Conservation (phyloP, 2,113 vertebrate species). For the Rhipidura dahli region DNA sequence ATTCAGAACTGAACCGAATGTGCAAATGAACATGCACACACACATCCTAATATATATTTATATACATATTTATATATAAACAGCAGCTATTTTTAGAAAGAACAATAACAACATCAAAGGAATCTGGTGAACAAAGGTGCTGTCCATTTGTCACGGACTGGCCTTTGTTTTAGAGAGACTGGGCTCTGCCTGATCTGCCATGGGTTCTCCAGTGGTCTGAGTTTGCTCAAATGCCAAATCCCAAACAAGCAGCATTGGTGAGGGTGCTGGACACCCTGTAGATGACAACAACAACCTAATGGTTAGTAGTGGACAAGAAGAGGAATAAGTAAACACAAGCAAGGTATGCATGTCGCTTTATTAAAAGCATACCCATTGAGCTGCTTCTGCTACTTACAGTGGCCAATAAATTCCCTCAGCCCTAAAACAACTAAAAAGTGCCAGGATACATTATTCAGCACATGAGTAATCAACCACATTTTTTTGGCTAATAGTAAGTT, state of each 20-base stretch:
- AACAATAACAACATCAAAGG: constrained; percentile 29
- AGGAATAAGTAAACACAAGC: background rate
- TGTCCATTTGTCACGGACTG: rapidly evolving
- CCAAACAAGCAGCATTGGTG: background rate
- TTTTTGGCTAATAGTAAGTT: background rate
- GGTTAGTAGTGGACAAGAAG: background rate
- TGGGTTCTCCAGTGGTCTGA: background rate
- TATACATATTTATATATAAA: constrained; percentile 1
- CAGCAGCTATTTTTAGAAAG: background rate
- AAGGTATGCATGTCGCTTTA: background rate
- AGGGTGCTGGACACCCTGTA: background rate
- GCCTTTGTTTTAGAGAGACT: background rate
- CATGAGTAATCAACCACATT: constrained; percentile 30
- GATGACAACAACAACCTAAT: background rate
- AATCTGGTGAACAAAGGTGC: background rate
- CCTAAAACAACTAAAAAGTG: background rate
- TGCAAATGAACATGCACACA: background rate
- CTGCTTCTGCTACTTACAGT: background rate
- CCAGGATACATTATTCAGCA: constrained; percentile 17
- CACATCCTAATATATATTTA: background rate
- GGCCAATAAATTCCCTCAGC: background rate
- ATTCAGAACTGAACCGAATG: background rate
- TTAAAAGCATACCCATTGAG: constrained; percentile 12
- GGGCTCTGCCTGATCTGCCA: background rate
- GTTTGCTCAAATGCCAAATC: background rate